These are phyloP conservation scores for Theretra japonica DNA, from an alignment of 2,888 invertebrate genomes.

Conservation along the genomic window DNA sequence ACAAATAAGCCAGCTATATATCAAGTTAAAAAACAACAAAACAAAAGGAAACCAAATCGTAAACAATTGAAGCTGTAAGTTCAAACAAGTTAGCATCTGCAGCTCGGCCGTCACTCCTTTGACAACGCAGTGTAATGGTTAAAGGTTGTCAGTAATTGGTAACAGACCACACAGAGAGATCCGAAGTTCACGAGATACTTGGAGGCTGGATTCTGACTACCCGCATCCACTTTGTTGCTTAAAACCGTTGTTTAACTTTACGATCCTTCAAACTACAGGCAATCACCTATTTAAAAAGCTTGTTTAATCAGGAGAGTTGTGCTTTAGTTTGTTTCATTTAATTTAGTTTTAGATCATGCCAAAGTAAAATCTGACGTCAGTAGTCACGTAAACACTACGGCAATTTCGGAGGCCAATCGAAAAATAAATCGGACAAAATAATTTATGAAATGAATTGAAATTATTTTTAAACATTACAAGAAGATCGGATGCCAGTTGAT, in stretches of 20 bases:
- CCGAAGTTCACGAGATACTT: constrained; percentile 76
- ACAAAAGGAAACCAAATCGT: constrained; percentile 4
- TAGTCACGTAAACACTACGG: constrained; percentile 44
- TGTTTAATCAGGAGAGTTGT: constrained; percentile 67
- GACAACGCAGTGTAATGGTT: constrained; percentile 45
- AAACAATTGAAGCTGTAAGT: constrained; percentile 9
- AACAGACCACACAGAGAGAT: constrained; percentile 69
- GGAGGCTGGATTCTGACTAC: constrained; percentile 77
- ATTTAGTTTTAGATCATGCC: constrained; percentile 59
- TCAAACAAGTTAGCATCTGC: constrained; percentile 8
- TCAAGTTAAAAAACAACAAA: neutral
- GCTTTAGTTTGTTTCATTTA: constrained; percentile 52
- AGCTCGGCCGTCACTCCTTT: constrained; percentile 51
- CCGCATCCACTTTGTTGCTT: constrained; percentile 76
- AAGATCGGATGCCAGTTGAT: constrained; percentile 60
- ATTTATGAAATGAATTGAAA: constrained; percentile 47
- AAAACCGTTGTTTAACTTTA: constrained; percentile 66
- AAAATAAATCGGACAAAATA: constrained; percentile 45
- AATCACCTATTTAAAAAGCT: constrained; percentile 64
- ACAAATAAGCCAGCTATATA: constrained; percentile 5
- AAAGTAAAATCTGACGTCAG: constrained; percentile 54
- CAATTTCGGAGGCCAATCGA: constrained; percentile 49
- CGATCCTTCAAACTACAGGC: constrained; percentile 74
- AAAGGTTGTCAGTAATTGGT: constrained; percentile 39
- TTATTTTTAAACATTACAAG: constrained; percentile 80